Evolutionary conservation across 37 sponge, comb jelly and placozoan genomes (phyloP), one percentile per base, ranked within the genome.

Genomic region (Beroe ovata): DNA sequence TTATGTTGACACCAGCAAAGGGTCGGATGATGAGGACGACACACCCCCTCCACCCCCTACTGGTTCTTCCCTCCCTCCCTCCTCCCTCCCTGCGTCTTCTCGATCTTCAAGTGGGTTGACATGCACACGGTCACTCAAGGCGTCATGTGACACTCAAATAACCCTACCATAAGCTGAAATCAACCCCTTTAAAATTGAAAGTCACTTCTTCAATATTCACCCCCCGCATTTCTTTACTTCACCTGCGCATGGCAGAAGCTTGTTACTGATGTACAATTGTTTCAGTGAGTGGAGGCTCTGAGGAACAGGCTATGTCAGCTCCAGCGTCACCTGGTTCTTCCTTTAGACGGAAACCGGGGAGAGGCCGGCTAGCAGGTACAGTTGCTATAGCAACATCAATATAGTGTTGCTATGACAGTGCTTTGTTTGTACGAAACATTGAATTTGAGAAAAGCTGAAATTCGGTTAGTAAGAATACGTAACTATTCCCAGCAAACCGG

Each of bases 1-100:
- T 3, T 62, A 62, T 16, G 29, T 62, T 62, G 63, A 62, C 29
- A 62, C 63, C 4, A 62, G 22, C 6, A 62, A 62, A 42, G 84
- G 84, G 26, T 77, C 84, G 16, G 84, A 77, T 41, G 84, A 77
- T 41, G 84, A 77, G 42, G 84, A 77, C 2, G 84, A 77, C 3
- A 54, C 42, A 0, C 54, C 84, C 19, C 84, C 84, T 26, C 84
- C 84, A 42, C 84, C 84, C 18, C 84, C 84, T 4, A 77, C 47
- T 1, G 41, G 23, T 1, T 8, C 38, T 25, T 77, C 84, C 38
- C 84, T 77, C 28, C 71, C 71, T 41, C 28, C 54, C 28, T 8
- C 38, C 47, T 77, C 84, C 38, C 84, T 77, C 28, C 71, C 71
- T 41, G 38, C 54, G n/a, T 77, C 84, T 4, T 77, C 84, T 4